A percentile compares a stretch with the other conserved stretches of the same genome.
Conservation (phyloP, 2,113 vertebrate genomes). For the Scophthalmus maximus region DNA sequence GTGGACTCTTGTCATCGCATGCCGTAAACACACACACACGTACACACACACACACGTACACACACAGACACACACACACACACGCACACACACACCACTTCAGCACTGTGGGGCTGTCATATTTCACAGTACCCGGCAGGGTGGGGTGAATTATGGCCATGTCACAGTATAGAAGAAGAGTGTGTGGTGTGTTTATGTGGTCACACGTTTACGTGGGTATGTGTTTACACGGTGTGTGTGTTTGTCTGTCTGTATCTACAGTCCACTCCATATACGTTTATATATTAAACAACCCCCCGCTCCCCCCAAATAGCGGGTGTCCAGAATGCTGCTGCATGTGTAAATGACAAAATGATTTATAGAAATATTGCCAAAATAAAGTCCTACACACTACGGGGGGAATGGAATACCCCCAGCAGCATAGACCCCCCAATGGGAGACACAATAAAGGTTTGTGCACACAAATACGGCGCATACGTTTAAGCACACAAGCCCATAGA, state of each 20-base stretch:
- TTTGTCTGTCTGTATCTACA: slow-evolving; percentile 25
- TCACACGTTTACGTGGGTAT: slow-evolving; percentile 42
- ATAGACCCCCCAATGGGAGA: slow-evolving; percentile 31
- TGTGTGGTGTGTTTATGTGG: slow-evolving; percentile 68
- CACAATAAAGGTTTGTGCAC: slow-evolving; percentile 52
- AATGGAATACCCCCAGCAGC: slow-evolving; percentile 57
- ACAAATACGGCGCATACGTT: slow-evolving; percentile 34
- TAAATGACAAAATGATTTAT: slow-evolving; percentile 87
- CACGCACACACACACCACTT: slow-evolving; percentile 38
- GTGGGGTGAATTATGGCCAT: slow-evolving; percentile 82
- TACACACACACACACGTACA: slow-evolving; percentile 16
- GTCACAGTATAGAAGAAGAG: slow-evolving; percentile 77
- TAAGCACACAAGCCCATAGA: slow-evolving; percentile 50
- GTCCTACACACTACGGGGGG: slow-evolving; percentile 55
- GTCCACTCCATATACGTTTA: slow-evolving; percentile 71
- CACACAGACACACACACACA: slow-evolving; percentile 35
- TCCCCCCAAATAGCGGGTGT: slow-evolving; percentile 80
- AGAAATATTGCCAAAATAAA: slow-evolving; percentile 82
- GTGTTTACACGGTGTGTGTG: slow-evolving; percentile 47
- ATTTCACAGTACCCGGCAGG: slow-evolving; percentile 81
- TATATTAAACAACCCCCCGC: slow-evolving; percentile 76
- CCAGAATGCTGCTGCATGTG: slow-evolving; percentile 78
- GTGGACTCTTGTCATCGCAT: slow-evolving; percentile 73
- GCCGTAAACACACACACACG: slow-evolving; percentile 68
- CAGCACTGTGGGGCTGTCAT: slow-evolving; percentile 77